Percentiles rank a stretch among this genome's conserved stretches.
Evolutionary conservation across 2,888 invertebrate species (phyloP).

Genomic region (Coelinius sp.): DNA sequence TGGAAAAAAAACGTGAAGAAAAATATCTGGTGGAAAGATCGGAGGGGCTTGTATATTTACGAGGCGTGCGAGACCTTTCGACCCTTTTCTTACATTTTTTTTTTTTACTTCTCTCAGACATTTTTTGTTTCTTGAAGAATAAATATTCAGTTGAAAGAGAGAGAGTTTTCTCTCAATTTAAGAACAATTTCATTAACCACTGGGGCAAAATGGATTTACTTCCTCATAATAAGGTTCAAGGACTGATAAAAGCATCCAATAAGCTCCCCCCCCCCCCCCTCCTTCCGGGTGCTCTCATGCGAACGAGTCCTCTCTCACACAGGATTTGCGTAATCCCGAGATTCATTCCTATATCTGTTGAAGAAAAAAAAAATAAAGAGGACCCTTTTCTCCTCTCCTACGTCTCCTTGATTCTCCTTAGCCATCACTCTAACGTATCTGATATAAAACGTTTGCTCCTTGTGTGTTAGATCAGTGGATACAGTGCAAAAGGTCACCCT

Average conservation of each 20-base stretch:
- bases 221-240: no score
- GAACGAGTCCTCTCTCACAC: slow-evolving; percentile 45
- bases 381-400: slow-evolving; percentile 46
- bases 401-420: slow-evolving; percentile 27
- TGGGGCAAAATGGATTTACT: no score
- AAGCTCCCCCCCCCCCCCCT: not conserved
- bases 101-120: not conserved
- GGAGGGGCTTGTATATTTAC: not conserved
- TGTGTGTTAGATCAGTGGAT: slow-evolving; percentile 12
- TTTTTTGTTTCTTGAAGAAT: not conserved
- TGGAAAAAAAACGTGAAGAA: not conserved
- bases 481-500: slow-evolving; percentile 59
- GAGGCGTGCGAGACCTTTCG: not conserved
- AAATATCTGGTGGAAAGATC: slow-evolving; percentile 7
- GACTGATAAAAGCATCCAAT: not conserved
- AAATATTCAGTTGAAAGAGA: not conserved
- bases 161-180: not conserved
- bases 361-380: slow-evolving; percentile 37
- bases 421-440: slow-evolving; percentile 30
- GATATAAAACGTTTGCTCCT: slow-evolving; percentile 28
- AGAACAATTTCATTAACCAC: not conserved
- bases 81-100: slow-evolving; percentile 5
- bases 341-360: slow-evolving; percentile 49
- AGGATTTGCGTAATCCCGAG: slow-evolving; percentile 68
- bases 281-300: not conserved